A percentile compares a stretch with the other conserved stretches of the same genome.
Conservation (phyloP, 1,140 invertebrate species). For the Gryon sp. region DNA sequence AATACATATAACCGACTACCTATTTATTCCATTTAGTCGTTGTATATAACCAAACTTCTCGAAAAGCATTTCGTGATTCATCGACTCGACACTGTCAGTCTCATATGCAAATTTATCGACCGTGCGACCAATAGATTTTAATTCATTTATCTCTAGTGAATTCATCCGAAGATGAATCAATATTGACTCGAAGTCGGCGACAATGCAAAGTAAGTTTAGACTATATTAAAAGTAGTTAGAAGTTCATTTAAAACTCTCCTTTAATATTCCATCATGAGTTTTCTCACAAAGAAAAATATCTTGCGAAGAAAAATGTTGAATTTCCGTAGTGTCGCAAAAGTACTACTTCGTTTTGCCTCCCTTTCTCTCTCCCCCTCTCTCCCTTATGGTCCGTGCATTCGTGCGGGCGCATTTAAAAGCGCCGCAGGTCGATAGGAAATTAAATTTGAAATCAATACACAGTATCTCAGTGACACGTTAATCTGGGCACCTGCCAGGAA, state of each 20-base stretch:
- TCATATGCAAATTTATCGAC: constrained; percentile 63
- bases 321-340: constrained; percentile 42
- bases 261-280: constrained; percentile 51
- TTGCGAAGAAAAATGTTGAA: constrained; percentile 52
- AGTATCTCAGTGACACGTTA: constrained; percentile 55
- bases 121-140: constrained; percentile 55
- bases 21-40: constrained; percentile 49
- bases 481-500: constrained; percentile 60
- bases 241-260: constrained; percentile 53
- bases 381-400: constrained; percentile 10
- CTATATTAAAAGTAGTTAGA: constrained; percentile 62
- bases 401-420: constrained; percentile 45
- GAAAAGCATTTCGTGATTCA: constrained; percentile 55
- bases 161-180: constrained; percentile 61
- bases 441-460: constrained; percentile 60
- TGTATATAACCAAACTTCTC: constrained; percentile 42
- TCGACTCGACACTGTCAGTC: constrained; percentile 47
- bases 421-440: constrained; percentile 50
- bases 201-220: constrained; percentile 59
- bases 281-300: constrained; percentile 56
- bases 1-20: constrained; percentile 18
- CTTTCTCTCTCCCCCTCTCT: too few species aligned
- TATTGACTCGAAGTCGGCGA: constrained; percentile 59
- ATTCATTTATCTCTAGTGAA: constrained; percentile 63
- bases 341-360: not conserved